Percentiles rank a stretch among this genome's conserved stretches.
phyloP scores from a whole-genome alignment of 2,797 vertebrate genomes.

The Chloroceryle amazona region DNA sequence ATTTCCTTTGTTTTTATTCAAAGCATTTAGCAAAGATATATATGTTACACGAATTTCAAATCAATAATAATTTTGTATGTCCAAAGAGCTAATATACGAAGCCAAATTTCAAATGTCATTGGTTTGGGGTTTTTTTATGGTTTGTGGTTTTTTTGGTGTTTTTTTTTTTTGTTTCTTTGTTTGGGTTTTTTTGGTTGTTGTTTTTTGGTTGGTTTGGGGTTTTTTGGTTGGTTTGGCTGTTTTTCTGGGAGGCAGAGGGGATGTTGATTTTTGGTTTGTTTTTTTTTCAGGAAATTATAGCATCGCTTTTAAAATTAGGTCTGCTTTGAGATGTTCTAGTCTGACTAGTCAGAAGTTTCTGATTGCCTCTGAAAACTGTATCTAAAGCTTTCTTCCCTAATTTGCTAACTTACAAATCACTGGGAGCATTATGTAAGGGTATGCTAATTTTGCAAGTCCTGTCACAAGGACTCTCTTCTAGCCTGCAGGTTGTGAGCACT shows the following conservation, averaged over 20 bases:
- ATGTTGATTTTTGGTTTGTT: neutral
- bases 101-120: neutral
- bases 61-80: neutral
- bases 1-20: neutral
- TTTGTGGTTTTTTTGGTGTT: no score
- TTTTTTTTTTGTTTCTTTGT: no score
- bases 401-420: constrained; percentile 27
- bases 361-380: neutral
- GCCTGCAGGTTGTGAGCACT: constrained; percentile 2
- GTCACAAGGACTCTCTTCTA: neutral
- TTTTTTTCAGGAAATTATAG: neutral
- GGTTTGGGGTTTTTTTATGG: no score
- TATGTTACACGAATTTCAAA: neutral
- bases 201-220: no score
- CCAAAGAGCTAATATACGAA: neutral
- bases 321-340: neutral
- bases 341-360: neutral
- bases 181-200: no score
- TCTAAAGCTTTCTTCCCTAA: constrained; percentile 24
- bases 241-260: no score
- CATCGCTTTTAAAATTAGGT: neutral
- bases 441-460: constrained; percentile 35
- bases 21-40: neutral
- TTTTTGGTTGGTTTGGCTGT: no score
- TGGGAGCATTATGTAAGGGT: neutral